Base-by-base conservation (phyloP, 2,113 vertebrate species). In the Vulpes lagopus region DNA sequence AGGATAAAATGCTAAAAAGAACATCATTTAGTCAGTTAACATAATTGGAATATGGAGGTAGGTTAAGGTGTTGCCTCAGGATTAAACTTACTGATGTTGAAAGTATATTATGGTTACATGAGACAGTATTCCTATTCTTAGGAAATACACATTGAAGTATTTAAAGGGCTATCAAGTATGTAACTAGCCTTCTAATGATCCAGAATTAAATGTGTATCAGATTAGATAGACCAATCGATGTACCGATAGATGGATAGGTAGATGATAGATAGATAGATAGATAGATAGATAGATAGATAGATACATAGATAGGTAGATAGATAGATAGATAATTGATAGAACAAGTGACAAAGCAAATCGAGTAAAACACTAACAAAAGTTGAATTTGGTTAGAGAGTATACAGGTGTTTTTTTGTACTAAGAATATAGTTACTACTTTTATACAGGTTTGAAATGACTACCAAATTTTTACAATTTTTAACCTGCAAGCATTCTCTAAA, bases 31-130 rank as follows among this genome's bases (percentile, higher is more conserved):
- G 62, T 57, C 60, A 67, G 38, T 87, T 78, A 79, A n/a, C 71
- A 69, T 79, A 22, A 73, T 49, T 32, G 51, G 49, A 87, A 79
- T 57, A 69, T 35, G 73, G 71, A 76, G 38, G 10, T 11, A 84
- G 43, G 16, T 32, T 53, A 78, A 78, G 62, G 23, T 65, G 8
- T 12, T 60, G 57, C 22, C 22, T 55, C 60, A 30, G 30, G 19
- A 38, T 64, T 85, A 74, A 84, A 93, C 76, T 76, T 73, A 88
- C 67, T 73, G n/a, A 74, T 73, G 86, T 55, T 80, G 32, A 80
- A 32, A 20, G 53, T 38, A 55, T 55, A 53, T 32, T 67, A 7
- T 19, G 25, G 59, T 76, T 43, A 32, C 12, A 2, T 62, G 53
- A 90, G 12, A 8, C 25, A 76, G 49, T 49, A 76, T 76, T 27